phyloP scores from a whole-genome alignment of 2,797 vertebrate genomes.

The Merluccius polli region DNA sequence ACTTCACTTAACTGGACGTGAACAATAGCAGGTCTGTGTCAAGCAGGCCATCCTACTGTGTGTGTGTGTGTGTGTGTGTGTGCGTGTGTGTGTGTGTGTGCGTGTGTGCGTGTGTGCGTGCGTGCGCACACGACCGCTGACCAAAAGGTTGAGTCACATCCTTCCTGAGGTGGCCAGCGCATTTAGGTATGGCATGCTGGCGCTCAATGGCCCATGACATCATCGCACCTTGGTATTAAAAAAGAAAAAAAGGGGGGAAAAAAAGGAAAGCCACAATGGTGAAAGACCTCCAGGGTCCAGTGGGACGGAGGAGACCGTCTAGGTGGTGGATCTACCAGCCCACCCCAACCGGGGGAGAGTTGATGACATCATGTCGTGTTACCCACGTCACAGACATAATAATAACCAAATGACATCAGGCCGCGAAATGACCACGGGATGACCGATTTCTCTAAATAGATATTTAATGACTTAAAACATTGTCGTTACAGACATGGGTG shows the following conservation, averaged over 20 bases:
- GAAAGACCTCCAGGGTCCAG: neutral
- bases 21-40: constrained; percentile 66
- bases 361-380: neutral
- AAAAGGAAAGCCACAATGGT: constrained; percentile 12
- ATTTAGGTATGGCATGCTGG: constrained; percentile 60
- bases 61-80: constrained; percentile 18
- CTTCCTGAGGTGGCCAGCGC: constrained; percentile 54
- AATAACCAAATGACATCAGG: constrained; percentile 36
- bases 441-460: constrained; percentile 68
- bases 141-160: constrained; percentile 71
- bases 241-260: constrained; percentile 48
- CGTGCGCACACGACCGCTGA: constrained; percentile 44
- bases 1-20: constrained; percentile 55
- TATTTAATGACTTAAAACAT: constrained; percentile 69
- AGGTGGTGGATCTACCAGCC: neutral
- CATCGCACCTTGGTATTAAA: constrained; percentile 42
- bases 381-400: neutral
- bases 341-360: constrained; percentile 41
- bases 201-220: constrained; percentile 57
- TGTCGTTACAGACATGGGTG: constrained; percentile 48
- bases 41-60: constrained; percentile 29
- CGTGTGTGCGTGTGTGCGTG: constrained; percentile 3
- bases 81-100: constrained; percentile 24
- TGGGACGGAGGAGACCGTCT: neutral
- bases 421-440: constrained; percentile 40